Base-by-base conservation (phyloP, 2,113 vertebrate genomes). In the Gymnogyps californianus region DNA sequence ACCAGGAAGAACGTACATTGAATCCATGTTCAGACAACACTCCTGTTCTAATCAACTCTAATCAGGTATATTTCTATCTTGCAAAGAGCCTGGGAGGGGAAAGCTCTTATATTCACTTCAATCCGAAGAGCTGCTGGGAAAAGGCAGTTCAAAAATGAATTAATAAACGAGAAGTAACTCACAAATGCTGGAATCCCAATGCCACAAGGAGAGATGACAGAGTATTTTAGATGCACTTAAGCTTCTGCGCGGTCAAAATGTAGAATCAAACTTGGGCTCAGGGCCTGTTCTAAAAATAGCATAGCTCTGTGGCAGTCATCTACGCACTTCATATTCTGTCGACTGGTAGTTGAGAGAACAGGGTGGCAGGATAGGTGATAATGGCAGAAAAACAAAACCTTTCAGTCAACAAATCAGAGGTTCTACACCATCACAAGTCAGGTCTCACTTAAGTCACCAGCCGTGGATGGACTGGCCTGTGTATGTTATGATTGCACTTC, bases 261-360 rank as follows among this genome's bases (percentile, higher is more conserved):
- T 11, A 4, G 13, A 42, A 65, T 79, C 89, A 64, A 93, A 95
- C 57, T 54, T 46, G 20, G 58, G 78, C 77, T 91, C 42, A 22
- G 44, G 40, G 87, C 74, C 70, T 58, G 36, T 58, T 91, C 77
- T 94, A 96, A 96, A 95, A 95, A 89, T 94, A 97, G 29, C 32
- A 19, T 1, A 32, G 42, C 28, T 80, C 65, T 58, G 54, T 15
- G 16, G 55, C 78, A 69, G 31, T 67, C 86, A 80, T 74, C 38
- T 64, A 46, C 0, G 0, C 44, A 69, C 49, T 85, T 94, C 52
- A 19, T 54, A 62, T 26, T 65, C 64, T 76, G 61, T n/a, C 34
- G 1, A 29, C 47, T 12, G n/a, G 36, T 54, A 70, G 83, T 32
- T 0, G 0, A 85, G 70, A 85, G 54, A 91, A 87, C 40, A 85